Evolutionary conservation across 1,140 invertebrate genomes (phyloP).

Genomic region (Lordiphosa clarofinis): DNA sequence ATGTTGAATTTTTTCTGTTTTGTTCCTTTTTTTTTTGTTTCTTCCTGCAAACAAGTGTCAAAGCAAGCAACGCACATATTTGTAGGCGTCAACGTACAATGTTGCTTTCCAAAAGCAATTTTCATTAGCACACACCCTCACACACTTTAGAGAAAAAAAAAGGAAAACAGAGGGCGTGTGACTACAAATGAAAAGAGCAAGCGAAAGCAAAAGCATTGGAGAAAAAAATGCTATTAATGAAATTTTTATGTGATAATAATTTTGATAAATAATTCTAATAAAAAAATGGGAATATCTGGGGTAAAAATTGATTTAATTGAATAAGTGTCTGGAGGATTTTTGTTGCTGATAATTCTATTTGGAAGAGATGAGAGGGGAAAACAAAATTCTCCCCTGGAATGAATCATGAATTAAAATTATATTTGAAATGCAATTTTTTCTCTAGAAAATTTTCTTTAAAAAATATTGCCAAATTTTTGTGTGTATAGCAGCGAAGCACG

Average conservation of each 20-base stretch:
- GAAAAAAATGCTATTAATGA: background rate
- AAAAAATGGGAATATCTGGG: background rate
- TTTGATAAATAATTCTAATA: conserved; percentile 34
- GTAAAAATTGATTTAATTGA: too few relatives aligned
- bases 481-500: too few relatives aligned
- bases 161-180: conserved; percentile 27
- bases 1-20: conserved; percentile 2
- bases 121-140: conserved; percentile 37
- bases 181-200: conserved; percentile 31
- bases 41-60: conserved; percentile 28
- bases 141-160: too few relatives aligned
- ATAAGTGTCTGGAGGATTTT: too few relatives aligned
- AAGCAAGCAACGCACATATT: conserved; percentile 32
- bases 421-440: too few relatives aligned
- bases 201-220: conserved; percentile 7
- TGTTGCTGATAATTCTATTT: too few relatives aligned
- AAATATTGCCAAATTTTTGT: too few relatives aligned
- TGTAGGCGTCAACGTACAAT: conserved; percentile 43
- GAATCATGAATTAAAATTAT: too few relatives aligned
- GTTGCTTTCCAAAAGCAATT: conserved; percentile 50
- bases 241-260: conserved; percentile 7
- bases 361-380: too few relatives aligned
- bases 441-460: too few relatives aligned
- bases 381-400: too few relatives aligned
- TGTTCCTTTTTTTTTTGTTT: conserved; percentile 4